Evolutionary conservation across 2,797 vertebrate genomes (phyloP).

Genomic region (Macrochelys suwanniensis): DNA sequence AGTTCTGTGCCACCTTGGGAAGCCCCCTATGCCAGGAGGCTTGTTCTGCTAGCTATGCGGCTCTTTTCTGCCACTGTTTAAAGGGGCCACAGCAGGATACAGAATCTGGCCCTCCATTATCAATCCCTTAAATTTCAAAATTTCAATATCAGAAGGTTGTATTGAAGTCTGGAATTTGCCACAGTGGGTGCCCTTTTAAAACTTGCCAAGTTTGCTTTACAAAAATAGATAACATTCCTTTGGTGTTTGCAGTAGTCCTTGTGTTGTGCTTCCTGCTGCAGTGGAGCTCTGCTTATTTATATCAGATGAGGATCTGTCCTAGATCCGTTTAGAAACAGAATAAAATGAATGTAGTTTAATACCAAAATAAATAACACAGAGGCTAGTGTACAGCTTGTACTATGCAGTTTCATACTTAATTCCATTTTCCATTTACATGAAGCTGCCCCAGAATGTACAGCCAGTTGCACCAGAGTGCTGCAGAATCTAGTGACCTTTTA

Average conservation of each 20-base stretch:
- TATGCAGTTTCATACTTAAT: constrained; percentile 44
- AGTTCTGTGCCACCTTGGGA: not conserved
- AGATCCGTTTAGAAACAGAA: constrained; percentile 65
- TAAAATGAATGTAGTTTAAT: constrained; percentile 70
- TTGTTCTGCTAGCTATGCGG: not conserved
- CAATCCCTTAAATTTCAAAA: constrained; percentile 39
- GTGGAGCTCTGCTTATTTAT: constrained; percentile 1
- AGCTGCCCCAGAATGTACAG: constrained; percentile 17
- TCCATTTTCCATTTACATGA: constrained; percentile 30
- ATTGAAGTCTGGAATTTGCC: constrained; percentile 57
- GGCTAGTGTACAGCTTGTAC: constrained; percentile 32
- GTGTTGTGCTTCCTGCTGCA: constrained; percentile 57
- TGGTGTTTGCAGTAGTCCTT: constrained; percentile 66
- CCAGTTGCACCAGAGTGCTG: not conserved
- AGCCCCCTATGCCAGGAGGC: not conserved
- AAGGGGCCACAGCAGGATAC: constrained; percentile 12
- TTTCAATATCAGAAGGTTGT: constrained; percentile 61
- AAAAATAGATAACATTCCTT: constrained; percentile 69
- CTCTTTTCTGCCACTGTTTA: not conserved
- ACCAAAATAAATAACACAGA: constrained; percentile 67
- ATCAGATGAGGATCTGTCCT: constrained; percentile 39
- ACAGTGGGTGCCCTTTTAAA: constrained; percentile 70
- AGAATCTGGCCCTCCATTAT: constrained; percentile 39
- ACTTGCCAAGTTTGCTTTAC: constrained; percentile 60
- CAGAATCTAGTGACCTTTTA: constrained; percentile 11